These are phyloP conservation scores for Achroia grisella DNA, from an alignment of 1,140 invertebrate species.

Conservation along the genomic window DNA sequence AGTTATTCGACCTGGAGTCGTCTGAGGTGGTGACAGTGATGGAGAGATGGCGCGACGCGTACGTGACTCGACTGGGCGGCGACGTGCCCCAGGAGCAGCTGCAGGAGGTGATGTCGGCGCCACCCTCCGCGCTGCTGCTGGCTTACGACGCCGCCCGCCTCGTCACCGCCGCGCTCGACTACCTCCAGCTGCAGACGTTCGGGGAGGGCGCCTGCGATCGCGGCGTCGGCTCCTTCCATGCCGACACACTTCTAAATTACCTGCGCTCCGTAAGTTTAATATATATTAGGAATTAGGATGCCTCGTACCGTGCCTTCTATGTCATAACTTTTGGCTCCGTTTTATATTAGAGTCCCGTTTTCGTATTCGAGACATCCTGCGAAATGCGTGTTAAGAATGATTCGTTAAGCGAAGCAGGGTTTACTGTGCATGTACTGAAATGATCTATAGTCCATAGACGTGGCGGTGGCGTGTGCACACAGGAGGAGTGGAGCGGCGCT, in stretches of 20 bases:
- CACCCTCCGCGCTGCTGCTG: conserved; percentile 39
- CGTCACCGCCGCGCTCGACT: conserved; percentile 17
- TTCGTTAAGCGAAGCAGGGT: no score
- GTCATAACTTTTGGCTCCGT: no score
- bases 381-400: no score
- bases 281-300: no score
- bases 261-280: conserved; percentile 36
- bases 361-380: no score
- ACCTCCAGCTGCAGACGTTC: conserved; percentile 7
- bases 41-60: conserved; percentile 27
- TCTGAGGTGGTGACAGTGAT: conserved; percentile 16
- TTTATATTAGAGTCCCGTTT: no score
- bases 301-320: no score
- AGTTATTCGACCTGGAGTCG: conserved; percentile 40
- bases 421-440: no score
- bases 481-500: conserved; percentile 25
- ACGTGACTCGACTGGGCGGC: conserved; percentile 16
- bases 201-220: conserved; percentile 9
- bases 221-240: conserved; percentile 42
- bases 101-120: conserved; percentile 8
- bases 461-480: background rate
- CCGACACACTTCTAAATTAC: conserved; percentile 56
- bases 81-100: conserved; percentile 12
- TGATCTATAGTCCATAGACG: no score
- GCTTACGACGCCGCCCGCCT: conserved; percentile 34